These are phyloP conservation scores for Seira ritae DNA, from an alignment of 2,888 invertebrate species.

Conservation along the genomic window DNA sequence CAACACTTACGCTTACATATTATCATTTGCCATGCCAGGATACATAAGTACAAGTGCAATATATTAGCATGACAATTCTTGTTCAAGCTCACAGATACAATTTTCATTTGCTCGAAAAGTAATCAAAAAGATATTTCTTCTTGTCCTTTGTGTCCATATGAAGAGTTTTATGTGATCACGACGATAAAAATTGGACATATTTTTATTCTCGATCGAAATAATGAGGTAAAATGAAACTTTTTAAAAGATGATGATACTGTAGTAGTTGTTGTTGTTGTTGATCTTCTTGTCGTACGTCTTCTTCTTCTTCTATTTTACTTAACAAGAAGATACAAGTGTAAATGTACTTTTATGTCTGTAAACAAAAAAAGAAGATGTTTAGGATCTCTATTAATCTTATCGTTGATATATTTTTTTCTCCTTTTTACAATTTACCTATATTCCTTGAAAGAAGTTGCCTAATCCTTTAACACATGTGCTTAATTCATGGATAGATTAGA, in stretches of 20 bases:
- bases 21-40: slow-evolving; percentile 5
- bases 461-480: background rate
- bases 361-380: slow-evolving; percentile 28
- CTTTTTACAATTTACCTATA: too few relatives aligned
- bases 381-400: slow-evolving; percentile 46
- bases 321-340: slow-evolving; percentile 27
- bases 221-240: slow-evolving; percentile 24
- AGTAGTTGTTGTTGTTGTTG: background rate
- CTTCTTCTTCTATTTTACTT: too few relatives aligned
- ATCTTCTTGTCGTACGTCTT: slow-evolving; percentile 12
- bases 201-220: background rate
- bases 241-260: background rate
- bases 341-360: slow-evolving; percentile 43
- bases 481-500: too few relatives aligned
- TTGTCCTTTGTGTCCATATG: slow-evolving; percentile 1
- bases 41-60: background rate
- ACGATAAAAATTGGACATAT: slow-evolving; percentile 12
- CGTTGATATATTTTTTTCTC: too few relatives aligned
- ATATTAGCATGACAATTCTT: background rate
- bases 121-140: background rate
- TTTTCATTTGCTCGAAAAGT: background rate
- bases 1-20: too few relatives aligned
- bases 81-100: background rate
- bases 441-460: slow-evolving; percentile 21
- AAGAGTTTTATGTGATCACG: slow-evolving; percentile 15